phyloP scores from a whole-genome alignment of 2,113 vertebrate species.

The Pao palembangensis region DNA sequence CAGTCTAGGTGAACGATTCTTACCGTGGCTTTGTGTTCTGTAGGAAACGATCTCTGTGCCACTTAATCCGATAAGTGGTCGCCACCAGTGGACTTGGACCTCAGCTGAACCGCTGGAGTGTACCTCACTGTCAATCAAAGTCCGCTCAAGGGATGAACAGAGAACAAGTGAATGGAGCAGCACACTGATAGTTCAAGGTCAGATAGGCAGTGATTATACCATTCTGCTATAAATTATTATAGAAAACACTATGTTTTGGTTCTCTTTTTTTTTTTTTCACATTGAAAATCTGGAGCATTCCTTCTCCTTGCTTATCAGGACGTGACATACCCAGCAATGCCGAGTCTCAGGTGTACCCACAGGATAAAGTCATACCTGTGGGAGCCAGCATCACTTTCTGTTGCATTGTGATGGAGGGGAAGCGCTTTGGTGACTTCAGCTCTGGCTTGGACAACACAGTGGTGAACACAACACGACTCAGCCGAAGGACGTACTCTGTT shows the following conservation, averaged over 20 bases:
- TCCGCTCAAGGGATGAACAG: constrained; percentile 65
- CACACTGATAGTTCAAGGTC: constrained; percentile 48
- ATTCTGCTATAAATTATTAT: neutral
- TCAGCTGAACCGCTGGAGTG: constrained; percentile 72
- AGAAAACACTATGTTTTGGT: neutral
- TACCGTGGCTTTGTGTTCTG: neutral
- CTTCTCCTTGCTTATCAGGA: constrained; percentile 44
- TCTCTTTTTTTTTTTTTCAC: neutral
- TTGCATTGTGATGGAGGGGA: constrained; percentile 63
- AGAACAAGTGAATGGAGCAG: constrained; percentile 67
- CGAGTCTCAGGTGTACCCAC: constrained; percentile 38
- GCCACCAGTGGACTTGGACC: constrained; percentile 67
- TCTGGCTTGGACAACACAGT: fast-evolving
- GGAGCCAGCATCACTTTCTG: constrained; percentile 70
- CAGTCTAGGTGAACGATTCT: too few species aligned
- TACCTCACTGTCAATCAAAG: constrained; percentile 63
- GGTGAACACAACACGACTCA: constrained; percentile 51
- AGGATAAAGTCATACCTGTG: constrained; percentile 46
- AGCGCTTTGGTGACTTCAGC: neutral
- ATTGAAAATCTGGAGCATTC: neutral
- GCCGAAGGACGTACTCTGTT: constrained; percentile 59
- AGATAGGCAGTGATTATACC: constrained; percentile 7
- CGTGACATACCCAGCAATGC: constrained; percentile 45
- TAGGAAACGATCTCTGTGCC: constrained; percentile 52
- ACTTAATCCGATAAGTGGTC: constrained; percentile 24